phyloP scores from a whole-genome alignment of 2,797 vertebrate genomes.

The Brachyalestes nurse region DNA sequence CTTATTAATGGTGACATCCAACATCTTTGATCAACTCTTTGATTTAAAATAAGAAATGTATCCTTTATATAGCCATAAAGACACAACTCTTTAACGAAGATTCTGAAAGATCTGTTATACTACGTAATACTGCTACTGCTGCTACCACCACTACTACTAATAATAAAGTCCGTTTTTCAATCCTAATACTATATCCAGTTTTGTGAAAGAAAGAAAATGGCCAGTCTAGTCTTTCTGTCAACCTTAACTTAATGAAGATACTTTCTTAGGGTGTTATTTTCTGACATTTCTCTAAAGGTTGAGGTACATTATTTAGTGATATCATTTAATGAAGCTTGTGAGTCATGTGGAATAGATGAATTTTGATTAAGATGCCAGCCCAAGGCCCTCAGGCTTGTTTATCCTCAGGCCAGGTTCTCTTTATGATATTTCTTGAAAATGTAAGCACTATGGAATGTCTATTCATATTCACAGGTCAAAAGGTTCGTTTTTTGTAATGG shows the following conservation, averaged over 20 bases:
- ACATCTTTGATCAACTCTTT: no score
- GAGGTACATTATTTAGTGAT: slow-evolving; percentile 32
- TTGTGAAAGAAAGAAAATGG: slow-evolving; percentile 15
- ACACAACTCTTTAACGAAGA: no score
- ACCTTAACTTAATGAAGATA: slow-evolving; percentile 51
- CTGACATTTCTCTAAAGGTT: slow-evolving; percentile 61
- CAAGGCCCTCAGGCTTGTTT: slow-evolving; percentile 28
- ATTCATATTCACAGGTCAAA: slow-evolving; percentile 9
- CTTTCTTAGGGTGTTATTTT: slow-evolving; percentile 52
- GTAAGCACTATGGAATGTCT: slow-evolving; percentile 45
- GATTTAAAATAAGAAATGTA: no score
- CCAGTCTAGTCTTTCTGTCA: slow-evolving; percentile 48
- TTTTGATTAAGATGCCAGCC: slow-evolving; percentile 51
- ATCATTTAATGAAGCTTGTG: slow-evolving; percentile 45
- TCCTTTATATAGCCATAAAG: no score
- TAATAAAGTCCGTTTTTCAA: neutral
- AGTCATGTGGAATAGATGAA: slow-evolving; percentile 25
- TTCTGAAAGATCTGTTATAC: no score
- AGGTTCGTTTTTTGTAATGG: slow-evolving; percentile 29
- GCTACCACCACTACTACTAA: no score
- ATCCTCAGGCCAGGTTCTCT: slow-evolving; percentile 9
- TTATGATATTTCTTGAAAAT: slow-evolving; percentile 24
- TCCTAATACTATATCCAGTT: neutral
- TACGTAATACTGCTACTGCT: no score
- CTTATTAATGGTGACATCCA: no score